phyloP scores from a whole-genome alignment of 2,113 vertebrate species.

The Microcebus ravelobensis region DNA sequence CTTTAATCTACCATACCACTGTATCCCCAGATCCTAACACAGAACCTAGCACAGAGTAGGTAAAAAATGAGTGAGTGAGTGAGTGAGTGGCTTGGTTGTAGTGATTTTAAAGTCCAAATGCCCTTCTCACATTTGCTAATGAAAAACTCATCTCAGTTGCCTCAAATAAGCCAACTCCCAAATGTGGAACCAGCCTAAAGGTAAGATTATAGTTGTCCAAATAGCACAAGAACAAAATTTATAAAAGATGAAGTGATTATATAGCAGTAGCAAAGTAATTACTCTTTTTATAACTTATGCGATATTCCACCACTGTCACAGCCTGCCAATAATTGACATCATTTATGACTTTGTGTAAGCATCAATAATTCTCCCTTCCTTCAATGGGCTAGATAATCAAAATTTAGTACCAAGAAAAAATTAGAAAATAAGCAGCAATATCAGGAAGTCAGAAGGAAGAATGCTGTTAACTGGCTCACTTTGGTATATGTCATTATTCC shows the following conservation, averaged over 20 bases:
- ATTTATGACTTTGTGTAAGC: conserved; percentile 57
- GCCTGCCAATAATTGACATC: conserved; percentile 48
- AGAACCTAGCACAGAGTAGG: neutral
- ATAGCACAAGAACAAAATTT: conserved; percentile 56
- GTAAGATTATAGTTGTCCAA: conserved; percentile 51
- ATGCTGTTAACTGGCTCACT: conserved; percentile 13
- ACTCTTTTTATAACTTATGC: conserved; percentile 41
- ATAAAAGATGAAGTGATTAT: conserved; percentile 57
- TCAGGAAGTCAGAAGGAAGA: conserved; percentile 10
- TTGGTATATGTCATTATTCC: neutral
- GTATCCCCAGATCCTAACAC: neutral
- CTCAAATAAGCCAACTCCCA: conserved; percentile 48
- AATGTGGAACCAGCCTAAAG: conserved; percentile 50
- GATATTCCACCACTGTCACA: conserved; percentile 32
- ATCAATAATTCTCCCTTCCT: conserved; percentile 45
- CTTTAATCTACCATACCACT: neutral
- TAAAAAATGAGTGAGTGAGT: neutral
- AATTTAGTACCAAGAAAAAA: conserved; percentile 46
- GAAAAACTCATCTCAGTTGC: conserved; percentile 42
- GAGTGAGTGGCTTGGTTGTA: neutral
- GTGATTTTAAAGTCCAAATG: neutral
- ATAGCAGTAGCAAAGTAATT: conserved; percentile 41
- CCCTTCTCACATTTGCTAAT: conserved; percentile 42
- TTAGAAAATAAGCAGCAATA: conserved; percentile 34
- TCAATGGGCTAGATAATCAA: conserved; percentile 58